Evolutionary conservation across 2,888 invertebrate genomes (phyloP).

Genomic region (Bellardia pandia): DNA sequence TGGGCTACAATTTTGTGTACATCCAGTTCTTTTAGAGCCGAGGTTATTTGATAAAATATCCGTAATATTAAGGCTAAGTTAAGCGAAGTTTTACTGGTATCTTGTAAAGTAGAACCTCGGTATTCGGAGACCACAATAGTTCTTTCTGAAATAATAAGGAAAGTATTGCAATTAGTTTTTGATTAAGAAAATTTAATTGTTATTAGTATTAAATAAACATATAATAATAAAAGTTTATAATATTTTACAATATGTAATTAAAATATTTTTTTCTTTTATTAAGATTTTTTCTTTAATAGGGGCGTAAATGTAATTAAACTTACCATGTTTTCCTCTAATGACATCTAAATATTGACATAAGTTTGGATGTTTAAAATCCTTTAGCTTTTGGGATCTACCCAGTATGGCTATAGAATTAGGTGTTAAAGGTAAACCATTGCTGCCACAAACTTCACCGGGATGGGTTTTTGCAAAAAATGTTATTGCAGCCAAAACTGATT

Average conservation of each 20-base stretch:
- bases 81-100: slow-evolving; percentile 84
- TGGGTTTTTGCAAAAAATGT: slow-evolving; percentile 96
- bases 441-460: slow-evolving; percentile 95
- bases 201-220: too few relatives aligned
- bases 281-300: not conserved
- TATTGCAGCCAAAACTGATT: slow-evolving; percentile 88
- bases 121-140: slow-evolving; percentile 93
- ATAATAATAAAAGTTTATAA: too few relatives aligned
- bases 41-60: slow-evolving; percentile 90
- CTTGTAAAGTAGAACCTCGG: slow-evolving; percentile 88
- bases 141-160: slow-evolving; percentile 86
- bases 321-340: slow-evolving; percentile 97
- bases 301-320: slow-evolving; percentile 73
- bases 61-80: slow-evolving; percentile 85
- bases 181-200: too few relatives aligned
- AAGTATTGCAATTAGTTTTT: not conserved
- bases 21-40: slow-evolving; percentile 90
- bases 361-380: slow-evolving; percentile 91
- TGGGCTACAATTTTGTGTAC: slow-evolving; percentile 90
- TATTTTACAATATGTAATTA: too few relatives aligned
- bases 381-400: slow-evolving; percentile 93
- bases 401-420: slow-evolving; percentile 98
- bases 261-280: not conserved
- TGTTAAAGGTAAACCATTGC: slow-evolving; percentile 97
- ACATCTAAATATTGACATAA: slow-evolving; percentile 96